These are phyloP conservation scores for Sarcoramphus papa DNA, from an alignment of 2,797 vertebrate species.

Conservation along the genomic window DNA sequence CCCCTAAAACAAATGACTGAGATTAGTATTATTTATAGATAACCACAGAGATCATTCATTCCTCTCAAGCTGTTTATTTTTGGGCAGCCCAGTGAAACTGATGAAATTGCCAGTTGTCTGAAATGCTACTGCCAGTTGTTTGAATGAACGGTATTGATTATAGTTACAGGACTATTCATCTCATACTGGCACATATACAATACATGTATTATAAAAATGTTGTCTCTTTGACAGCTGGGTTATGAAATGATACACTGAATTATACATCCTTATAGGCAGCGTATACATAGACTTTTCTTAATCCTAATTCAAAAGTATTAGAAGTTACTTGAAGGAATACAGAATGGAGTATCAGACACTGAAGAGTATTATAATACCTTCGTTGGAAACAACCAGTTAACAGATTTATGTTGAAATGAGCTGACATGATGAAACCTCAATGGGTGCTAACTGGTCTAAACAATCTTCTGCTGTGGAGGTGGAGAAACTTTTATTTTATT, in stretches of 20 bases:
- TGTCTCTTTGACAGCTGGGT: constrained; percentile 57
- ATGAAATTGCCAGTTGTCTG: constrained; percentile 69
- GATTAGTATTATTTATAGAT: constrained; percentile 64
- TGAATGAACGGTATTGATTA: constrained; percentile 69
- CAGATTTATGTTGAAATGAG: constrained; percentile 24
- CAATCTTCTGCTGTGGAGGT: background rate
- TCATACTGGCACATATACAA: constrained; percentile 47
- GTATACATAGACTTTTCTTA: constrained; percentile 55
- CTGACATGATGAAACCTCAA: background rate
- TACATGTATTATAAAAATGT: constrained; percentile 46
- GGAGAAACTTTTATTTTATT: background rate
- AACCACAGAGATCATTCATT: constrained; percentile 43
- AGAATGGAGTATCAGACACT: background rate
- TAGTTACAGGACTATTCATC: constrained; percentile 64
- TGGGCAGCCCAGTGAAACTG: constrained; percentile 62
- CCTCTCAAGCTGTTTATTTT: constrained; percentile 65
- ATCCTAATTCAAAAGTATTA: constrained; percentile 44
- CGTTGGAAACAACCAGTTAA: constrained; percentile 9
- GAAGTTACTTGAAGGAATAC: constrained; percentile 53
- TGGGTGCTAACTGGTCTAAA: background rate
- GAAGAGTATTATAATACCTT: background rate
- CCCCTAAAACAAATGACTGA: constrained; percentile 40
- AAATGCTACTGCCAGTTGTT: constrained; percentile 69
- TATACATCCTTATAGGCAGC: constrained; percentile 33
- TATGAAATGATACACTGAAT: constrained; percentile 59